Evolutionary conservation across 2,113 vertebrate genomes (phyloP).

Genomic region (Oryzias woworae): DNA sequence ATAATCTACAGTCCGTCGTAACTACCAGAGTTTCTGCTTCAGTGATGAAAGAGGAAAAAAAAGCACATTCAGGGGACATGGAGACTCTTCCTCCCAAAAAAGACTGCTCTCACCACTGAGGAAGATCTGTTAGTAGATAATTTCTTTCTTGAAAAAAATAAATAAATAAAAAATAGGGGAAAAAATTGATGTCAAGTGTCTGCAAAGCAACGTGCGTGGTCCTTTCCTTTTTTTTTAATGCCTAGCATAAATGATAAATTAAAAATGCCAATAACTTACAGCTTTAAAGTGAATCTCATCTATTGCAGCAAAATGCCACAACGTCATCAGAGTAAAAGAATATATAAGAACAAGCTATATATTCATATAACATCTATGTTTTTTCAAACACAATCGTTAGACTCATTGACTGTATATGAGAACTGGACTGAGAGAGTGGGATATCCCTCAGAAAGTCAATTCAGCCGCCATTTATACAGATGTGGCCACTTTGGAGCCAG

Average conservation of each 20-base stretch:
- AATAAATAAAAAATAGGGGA: not conserved
- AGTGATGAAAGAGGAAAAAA: no score
- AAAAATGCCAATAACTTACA: slow-evolving; percentile 66
- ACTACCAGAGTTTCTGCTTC: no score
- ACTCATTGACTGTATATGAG: no score
- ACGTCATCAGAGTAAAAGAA: slow-evolving; percentile 56
- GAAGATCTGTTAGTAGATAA: not conserved
- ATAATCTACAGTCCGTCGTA: no score
- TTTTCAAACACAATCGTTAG: slow-evolving; percentile 38
- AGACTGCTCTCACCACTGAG: no score
- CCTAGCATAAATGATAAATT: slow-evolving; percentile 63
- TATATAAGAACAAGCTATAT: slow-evolving; percentile 61
- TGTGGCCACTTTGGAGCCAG: no score
- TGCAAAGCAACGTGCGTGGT: slow-evolving; percentile 62
- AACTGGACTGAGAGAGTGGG: no score
- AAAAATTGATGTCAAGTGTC: slow-evolving; percentile 19
- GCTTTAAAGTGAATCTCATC: slow-evolving; percentile 51
- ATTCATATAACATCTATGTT: slow-evolving; percentile 46
- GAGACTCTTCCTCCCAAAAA: no score
- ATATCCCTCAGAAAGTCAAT: no score
- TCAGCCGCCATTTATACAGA: no score
- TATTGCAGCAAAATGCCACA: slow-evolving; percentile 44
- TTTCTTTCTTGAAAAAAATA: slow-evolving; percentile 1
- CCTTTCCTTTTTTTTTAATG: slow-evolving; percentile 47
- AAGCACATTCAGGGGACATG: no score